A percentile compares a stretch with the other conserved stretches of the same genome.
Evolutionary conservation across 2,113 vertebrate species (phyloP).

Genomic region (Paradoxurus hermaphroditus): DNA sequence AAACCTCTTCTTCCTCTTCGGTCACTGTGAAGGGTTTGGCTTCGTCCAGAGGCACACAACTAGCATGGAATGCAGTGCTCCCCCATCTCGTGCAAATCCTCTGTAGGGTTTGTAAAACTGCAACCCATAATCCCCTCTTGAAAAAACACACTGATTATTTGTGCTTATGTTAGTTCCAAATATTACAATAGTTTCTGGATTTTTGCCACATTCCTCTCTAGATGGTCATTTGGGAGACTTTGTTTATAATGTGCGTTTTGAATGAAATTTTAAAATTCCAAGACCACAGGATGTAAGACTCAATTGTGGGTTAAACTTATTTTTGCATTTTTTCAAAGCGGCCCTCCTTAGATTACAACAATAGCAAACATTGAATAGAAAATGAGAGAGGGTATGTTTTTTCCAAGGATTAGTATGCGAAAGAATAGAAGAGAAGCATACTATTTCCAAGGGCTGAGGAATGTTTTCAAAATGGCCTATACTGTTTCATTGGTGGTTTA

Average conservation of each 20-base stretch:
- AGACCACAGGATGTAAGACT: conserved; percentile 76
- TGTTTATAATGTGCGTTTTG: conserved; percentile 80
- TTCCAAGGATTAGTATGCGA: conserved; percentile 59
- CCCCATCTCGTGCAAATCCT: conserved; percentile 75
- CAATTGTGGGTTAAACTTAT: conserved; percentile 67
- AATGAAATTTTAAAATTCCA: conserved; percentile 81
- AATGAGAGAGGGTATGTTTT: conserved; percentile 56
- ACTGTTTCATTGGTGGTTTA: conserved; percentile 48
- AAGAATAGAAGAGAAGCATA: conserved; percentile 42
- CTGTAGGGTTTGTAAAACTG: conserved; percentile 73
- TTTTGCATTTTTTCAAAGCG: conserved; percentile 69
- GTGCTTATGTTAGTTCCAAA: conserved; percentile 75
- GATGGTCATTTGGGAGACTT: conserved; percentile 81
- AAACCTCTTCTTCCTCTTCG: conserved; percentile 62
- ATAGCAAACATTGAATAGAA: conserved; percentile 68
- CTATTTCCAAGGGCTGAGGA: conserved; percentile 69
- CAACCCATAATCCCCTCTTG: conserved; percentile 72
- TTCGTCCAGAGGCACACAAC: conserved; percentile 47
- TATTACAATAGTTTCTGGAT: conserved; percentile 83
- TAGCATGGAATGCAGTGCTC: conserved; percentile 55
- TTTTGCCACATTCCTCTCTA: conserved; percentile 81
- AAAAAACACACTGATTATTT: conserved; percentile 81
- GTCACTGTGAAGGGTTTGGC: conserved; percentile 44
- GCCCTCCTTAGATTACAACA: conserved; percentile 59
- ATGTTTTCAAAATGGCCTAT: conserved; percentile 45